phyloP scores from a whole-genome alignment of 2,797 vertebrate genomes.

The Crax fasciolata region DNA sequence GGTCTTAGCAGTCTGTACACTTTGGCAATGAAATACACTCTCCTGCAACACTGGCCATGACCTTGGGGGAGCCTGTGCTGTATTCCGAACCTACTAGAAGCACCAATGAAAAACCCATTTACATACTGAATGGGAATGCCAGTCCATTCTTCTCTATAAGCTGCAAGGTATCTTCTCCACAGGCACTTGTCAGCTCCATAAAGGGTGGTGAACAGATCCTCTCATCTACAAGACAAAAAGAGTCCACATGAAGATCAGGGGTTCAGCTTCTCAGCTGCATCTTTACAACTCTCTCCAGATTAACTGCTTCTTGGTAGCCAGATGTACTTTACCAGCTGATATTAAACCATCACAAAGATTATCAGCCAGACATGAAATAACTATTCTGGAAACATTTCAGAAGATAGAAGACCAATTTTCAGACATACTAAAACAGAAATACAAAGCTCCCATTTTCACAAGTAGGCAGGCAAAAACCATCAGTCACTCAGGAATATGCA shows the following conservation, averaged over 20 bases:
- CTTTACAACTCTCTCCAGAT: neutral
- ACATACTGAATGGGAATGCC: conserved; percentile 97
- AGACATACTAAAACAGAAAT: neutral
- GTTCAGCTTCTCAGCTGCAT: neutral
- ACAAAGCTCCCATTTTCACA: neutral
- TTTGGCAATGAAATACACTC: neutral
- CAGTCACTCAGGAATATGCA: neutral
- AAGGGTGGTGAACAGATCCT: conserved; percentile 96
- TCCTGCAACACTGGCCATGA: neutral
- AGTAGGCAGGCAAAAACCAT: neutral
- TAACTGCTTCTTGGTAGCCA: neutral
- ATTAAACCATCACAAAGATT: neutral
- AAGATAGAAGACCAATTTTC: conserved; percentile 5
- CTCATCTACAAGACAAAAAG: conserved; percentile 81
- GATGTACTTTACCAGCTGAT: neutral
- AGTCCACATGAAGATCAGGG: neutral
- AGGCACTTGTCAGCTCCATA: conserved; percentile 96
- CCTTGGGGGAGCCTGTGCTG: neutral
- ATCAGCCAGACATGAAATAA: neutral
- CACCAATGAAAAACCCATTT: neutral
- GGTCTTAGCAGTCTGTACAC: neutral
- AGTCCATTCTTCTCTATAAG: conserved; percentile 94
- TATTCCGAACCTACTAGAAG: neutral
- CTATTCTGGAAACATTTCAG: conserved; percentile 4
- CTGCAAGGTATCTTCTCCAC: conserved; percentile 91